Base-by-base conservation (phyloP, 2,113 vertebrate species). In the Penelope pileata region DNA sequence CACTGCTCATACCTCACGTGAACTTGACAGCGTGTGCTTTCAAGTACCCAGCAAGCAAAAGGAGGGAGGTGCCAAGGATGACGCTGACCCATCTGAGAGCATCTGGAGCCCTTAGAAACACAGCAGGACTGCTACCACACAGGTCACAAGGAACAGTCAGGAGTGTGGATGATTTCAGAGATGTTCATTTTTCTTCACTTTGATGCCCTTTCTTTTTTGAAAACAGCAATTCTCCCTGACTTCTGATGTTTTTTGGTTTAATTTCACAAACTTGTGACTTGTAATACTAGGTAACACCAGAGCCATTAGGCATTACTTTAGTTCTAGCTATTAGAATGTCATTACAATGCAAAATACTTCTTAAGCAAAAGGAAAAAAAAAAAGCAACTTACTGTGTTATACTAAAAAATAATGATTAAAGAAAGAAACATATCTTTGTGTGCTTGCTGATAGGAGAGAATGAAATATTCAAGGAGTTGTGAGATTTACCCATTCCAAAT, bases 221-320 rank as follows among this genome's bases (percentile, higher is more conserved):
- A 47, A 72, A 50, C 14, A 0, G 0, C 19, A 70, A n/a, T 42
- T 86, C 5, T 62, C 1, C 0, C n/a, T 13, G 5, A 69, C 59
- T 60, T 64, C 48, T 73, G 21, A 42, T 26, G 21, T 0, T 58
- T 88, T 81, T 62, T 1, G 2, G 75, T 79, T 82, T 48, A 9
- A 32, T 89, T 82, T 94, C 59, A 83, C 26, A 50, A 80, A 53
- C 2, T 2, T 23, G 4, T 60, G 12, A 34, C 50, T 56, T 69
- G 5, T n/a, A 53, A 18, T 34, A 72, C 42, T 67, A 51, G n/a
- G 45, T 50, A 87, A 76, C 86, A 62, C 22, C 36, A 78, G 48
- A 80, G 8, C 21, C 50, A 77, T 7, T 29, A 53, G 12, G 36
- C 22, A 42, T 80, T 48, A 40, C 36, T 83, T 76, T 56, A 78